phyloP scores from a whole-genome alignment of 2,797 vertebrate genomes.

The Gouania willdenowi region DNA sequence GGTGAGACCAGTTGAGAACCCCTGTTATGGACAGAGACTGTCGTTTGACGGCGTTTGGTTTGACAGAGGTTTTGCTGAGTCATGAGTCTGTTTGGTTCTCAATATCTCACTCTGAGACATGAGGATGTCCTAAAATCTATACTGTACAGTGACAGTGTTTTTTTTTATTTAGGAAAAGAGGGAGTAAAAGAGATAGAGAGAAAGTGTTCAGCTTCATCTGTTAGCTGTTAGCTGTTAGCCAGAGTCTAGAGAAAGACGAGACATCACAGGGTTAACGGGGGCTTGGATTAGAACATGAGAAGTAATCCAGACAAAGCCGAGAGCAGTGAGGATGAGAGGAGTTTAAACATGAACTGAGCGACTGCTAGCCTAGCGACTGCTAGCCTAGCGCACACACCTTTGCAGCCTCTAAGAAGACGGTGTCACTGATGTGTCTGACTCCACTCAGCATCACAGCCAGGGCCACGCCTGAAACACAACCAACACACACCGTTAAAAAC shows the following conservation, averaged over 20 bases:
- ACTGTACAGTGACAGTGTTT: too few species aligned
- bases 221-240: conserved; percentile 25
- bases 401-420: conserved; percentile 92
- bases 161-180: too few species aligned
- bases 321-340: background rate
- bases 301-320: conserved; percentile 6
- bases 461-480: conserved; percentile 87
- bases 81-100: too few species aligned
- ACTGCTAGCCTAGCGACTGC: background rate
- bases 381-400: conserved; percentile 76
- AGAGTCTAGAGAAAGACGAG: conserved; percentile 44
- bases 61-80: too few species aligned
- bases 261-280: conserved; percentile 23
- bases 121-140: too few species aligned
- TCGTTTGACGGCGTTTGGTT: too few species aligned
- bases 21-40: too few species aligned
- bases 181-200: too few species aligned
- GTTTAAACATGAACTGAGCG: background rate
- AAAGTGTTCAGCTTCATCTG: too few species aligned
- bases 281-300: conserved; percentile 2
- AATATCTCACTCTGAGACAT: too few species aligned
- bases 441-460: conserved; percentile 92
- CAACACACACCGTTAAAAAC: too few species aligned
- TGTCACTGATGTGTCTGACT: conserved; percentile 91
- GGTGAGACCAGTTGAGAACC: too few species aligned